A percentile compares a stretch with the other conserved stretches of the same genome.
These are phyloP conservation scores for Chinchilla lanigera DNA, from an alignment of 2,113 vertebrate genomes.

Conservation along the genomic window DNA sequence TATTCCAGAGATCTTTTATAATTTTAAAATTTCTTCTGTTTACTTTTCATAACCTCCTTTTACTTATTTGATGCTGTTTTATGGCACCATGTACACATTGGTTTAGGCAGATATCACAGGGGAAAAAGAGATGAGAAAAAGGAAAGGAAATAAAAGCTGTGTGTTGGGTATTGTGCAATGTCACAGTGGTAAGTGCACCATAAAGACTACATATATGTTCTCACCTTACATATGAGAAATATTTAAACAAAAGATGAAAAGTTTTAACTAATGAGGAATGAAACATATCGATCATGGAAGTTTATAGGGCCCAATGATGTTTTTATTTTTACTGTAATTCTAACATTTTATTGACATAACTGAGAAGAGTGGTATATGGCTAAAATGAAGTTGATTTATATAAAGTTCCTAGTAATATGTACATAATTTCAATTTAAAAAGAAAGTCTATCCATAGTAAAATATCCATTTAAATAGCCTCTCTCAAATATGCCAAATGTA, in stretches of 20 bases:
- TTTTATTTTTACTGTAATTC: conserved; percentile 1
- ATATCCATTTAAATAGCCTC: neutral
- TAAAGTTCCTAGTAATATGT: neutral
- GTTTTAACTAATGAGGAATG: neutral
- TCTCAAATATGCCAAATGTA: conserved; percentile 29
- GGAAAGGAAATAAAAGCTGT: neutral
- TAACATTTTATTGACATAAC: neutral
- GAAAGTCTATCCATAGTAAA: conserved; percentile 29
- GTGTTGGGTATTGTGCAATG: neutral
- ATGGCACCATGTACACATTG: neutral
- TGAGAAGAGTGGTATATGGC: neutral
- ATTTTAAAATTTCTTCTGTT: neutral
- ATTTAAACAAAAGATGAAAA: neutral
- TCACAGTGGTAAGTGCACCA: neutral
- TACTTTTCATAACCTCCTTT: neutral
- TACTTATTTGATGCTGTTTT: neutral
- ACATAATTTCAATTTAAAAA: neutral
- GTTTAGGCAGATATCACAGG: neutral
- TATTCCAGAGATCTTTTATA: neutral
- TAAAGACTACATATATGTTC: neutral
- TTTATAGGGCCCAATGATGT: neutral
- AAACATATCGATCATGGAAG: neutral
- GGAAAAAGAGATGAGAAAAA: neutral
- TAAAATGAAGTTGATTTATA: neutral
- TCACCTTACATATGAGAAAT: neutral